phyloP scores from a whole-genome alignment of 2,888 invertebrate genomes.

The Troides oblongomaculatus region DNA sequence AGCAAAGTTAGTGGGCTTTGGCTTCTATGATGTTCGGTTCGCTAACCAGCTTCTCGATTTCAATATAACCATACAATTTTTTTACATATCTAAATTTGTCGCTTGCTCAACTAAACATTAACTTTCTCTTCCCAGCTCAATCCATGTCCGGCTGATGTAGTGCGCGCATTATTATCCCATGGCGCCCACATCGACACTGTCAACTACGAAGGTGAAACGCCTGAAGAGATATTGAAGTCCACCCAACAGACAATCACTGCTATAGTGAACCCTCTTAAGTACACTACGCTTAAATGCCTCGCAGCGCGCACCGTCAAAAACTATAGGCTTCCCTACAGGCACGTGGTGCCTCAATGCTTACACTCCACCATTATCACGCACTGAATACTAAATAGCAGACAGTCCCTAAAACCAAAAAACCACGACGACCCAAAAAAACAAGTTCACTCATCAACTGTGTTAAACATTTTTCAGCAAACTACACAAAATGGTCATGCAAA shows the following conservation, averaged over 20 bases:
- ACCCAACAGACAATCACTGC: slow-evolving; percentile 81
- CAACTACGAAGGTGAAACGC: slow-evolving; percentile 88
- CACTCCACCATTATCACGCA: slow-evolving; percentile 73
- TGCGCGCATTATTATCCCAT: slow-evolving; percentile 85
- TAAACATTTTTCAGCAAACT: too few relatives aligned
- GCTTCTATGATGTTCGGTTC: too few relatives aligned
- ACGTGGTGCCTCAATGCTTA: slow-evolving; percentile 76
- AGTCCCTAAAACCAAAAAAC: too few relatives aligned
- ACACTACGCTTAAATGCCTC: slow-evolving; percentile 90
- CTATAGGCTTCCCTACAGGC: slow-evolving; percentile 83
- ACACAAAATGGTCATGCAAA: too few relatives aligned
- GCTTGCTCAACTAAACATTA: not conserved
- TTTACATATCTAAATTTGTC: too few relatives aligned
- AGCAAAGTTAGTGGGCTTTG: too few relatives aligned
- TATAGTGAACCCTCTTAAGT: slow-evolving; percentile 87
- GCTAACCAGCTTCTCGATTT: too few relatives aligned
- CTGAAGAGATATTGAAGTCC: slow-evolving; percentile 83
- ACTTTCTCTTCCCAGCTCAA: slow-evolving; percentile 51
- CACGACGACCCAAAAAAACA: too few relatives aligned
- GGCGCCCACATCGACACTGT: slow-evolving; percentile 93
- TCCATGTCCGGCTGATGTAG: slow-evolving; percentile 85
- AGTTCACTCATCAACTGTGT: too few relatives aligned
- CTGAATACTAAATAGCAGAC: slow-evolving; percentile 40
- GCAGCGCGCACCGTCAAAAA: slow-evolving; percentile 90
- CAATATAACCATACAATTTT: too few relatives aligned